Evolutionary conservation across 1,140 invertebrate species (phyloP).

Genomic region (Anastatus disparis): DNA sequence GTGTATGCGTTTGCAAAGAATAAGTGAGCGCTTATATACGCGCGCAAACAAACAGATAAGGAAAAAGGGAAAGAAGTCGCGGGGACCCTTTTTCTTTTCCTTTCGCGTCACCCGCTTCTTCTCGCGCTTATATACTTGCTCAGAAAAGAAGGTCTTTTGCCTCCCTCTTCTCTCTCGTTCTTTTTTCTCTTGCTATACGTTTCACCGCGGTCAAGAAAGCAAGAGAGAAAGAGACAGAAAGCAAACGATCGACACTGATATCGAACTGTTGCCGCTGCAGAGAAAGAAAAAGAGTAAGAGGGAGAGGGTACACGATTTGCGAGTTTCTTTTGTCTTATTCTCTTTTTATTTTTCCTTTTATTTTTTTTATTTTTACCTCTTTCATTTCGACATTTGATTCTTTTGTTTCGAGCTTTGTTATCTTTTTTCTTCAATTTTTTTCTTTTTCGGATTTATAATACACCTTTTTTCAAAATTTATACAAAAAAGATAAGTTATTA

Average conservation of each 20-base stretch:
- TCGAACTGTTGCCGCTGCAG: no score
- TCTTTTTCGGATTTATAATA: no score
- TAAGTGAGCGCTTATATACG: conserved; percentile 47
- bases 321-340: conserved; percentile 38
- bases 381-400: conserved; percentile 32
- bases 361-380: background rate
- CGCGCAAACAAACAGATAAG: no score
- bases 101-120: conserved; percentile 42
- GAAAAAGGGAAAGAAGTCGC: no score
- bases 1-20: conserved; percentile 50
- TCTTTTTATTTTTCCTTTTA: conserved; percentile 21
- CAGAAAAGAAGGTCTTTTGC: background rate
- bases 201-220: conserved; percentile 25
- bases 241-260: conserved; percentile 61
- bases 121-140: conserved; percentile 11
- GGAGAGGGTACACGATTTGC: conserved; percentile 49
- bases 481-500: no score
- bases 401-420: conserved; percentile 21
- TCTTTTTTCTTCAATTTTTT: no score
- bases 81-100: conserved; percentile 44
- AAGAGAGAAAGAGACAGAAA: conserved; percentile 18
- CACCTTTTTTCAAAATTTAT: no score
- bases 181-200: conserved; percentile 22
- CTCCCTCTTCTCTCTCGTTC: conserved; percentile 19
- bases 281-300: no score